A percentile compares a stretch with the other conserved stretches of the same genome.
Evolutionary conservation across 2,797 vertebrate genomes (phyloP).

Genomic region (Scomberomorus guttatus): DNA sequence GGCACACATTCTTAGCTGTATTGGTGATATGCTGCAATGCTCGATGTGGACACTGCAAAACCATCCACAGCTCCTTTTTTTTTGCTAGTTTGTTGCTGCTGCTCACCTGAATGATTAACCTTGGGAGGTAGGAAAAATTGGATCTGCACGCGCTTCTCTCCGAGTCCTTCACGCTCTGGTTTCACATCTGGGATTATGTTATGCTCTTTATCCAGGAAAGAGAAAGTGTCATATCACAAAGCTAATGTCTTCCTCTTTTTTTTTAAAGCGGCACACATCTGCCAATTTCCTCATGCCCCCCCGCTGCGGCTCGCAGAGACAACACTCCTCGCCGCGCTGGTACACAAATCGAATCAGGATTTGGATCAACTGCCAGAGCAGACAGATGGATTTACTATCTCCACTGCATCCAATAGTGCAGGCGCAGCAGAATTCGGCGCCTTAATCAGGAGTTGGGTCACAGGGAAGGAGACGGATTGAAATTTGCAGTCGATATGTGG

Average conservation of each 20-base stretch:
- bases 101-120: constrained; percentile 41
- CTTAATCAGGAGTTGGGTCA: constrained; percentile 62
- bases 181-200: constrained; percentile 44
- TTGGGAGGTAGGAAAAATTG: constrained; percentile 11
- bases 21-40: constrained; percentile 18
- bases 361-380: constrained; percentile 49
- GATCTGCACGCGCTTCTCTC: constrained; percentile 1
- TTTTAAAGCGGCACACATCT: constrained; percentile 20
- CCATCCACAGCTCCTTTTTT: background rate
- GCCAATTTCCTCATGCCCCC: constrained; percentile 17
- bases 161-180: constrained; percentile 14
- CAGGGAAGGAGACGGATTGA: constrained; percentile 56
- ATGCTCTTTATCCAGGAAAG: constrained; percentile 34
- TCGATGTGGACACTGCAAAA: constrained; percentile 23
- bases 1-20: constrained; percentile 40
- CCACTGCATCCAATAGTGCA: constrained; percentile 46
- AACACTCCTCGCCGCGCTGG: constrained; percentile 6
- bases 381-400: constrained; percentile 78
- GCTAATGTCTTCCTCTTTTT: constrained; percentile 24
- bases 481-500: constrained; percentile 61
- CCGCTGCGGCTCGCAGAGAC: constrained; percentile 22
- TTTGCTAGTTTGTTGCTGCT: constrained; percentile 13
- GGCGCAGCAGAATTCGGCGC: constrained; percentile 65
- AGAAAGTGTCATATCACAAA: constrained; percentile 30
- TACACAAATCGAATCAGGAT: constrained; percentile 40